Percentiles rank a stretch among this genome's conserved stretches.
Conservation (phyloP, 2,113 vertebrate genomes). For the Daphoenositta chrysoptera region DNA sequence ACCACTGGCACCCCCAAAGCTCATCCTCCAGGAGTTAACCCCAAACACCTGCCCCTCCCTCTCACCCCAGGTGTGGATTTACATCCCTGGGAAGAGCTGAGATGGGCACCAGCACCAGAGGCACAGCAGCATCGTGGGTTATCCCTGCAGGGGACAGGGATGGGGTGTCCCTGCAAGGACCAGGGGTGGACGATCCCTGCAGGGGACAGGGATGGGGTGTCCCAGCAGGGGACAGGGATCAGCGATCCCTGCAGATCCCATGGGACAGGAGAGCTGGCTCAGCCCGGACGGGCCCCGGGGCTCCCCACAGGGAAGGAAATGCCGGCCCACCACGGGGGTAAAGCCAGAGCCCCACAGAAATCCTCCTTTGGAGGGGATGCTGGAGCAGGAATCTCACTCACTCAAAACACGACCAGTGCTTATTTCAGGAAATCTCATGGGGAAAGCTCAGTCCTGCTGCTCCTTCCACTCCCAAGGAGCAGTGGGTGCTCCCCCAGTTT, state of each 20-base stretch:
- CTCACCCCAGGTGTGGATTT: background rate
- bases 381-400: rapidly evolving
- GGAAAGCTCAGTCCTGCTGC: background rate
- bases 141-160: background rate
- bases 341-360: background rate
- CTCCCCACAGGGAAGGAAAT: background rate
- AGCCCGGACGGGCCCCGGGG: background rate
- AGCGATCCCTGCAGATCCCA: background rate
- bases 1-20: too few species aligned
- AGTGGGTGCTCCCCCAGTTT: background rate
- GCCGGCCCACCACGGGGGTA: rapidly evolving
- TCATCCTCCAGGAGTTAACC: background rate
- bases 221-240: background rate
- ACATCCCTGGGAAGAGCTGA: rapidly evolving
- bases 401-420: background rate
- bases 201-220: background rate
- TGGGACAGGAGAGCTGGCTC: background rate
- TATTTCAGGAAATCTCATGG: background rate
- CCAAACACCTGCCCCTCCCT: rapidly evolving
- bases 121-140: rapidly evolving
- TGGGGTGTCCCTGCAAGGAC: background rate
- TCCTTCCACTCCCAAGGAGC: background rate
- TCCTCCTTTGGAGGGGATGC: background rate
- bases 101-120: background rate
- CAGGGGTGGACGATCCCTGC: background rate